Base-by-base conservation (phyloP, 2,797 vertebrate genomes). In the Alauda arvensis region DNA sequence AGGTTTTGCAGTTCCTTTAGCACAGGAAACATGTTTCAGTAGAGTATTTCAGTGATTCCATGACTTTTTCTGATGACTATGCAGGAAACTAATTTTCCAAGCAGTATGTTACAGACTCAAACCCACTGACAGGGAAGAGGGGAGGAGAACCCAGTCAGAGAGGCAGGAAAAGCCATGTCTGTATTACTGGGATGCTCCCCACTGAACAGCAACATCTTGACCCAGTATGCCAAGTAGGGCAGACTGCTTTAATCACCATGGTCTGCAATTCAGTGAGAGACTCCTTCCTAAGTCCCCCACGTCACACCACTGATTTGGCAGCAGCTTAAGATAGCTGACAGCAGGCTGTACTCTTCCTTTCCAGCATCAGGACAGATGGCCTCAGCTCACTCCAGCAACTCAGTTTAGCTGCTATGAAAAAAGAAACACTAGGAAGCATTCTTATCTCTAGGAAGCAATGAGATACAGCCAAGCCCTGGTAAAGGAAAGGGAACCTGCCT, bases 281-380 rank as follows among this genome's bases (percentile, higher is more conserved):
- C 81, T 94, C 81, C 82, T 83, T 77, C 29, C 55, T 60, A 85
- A 88, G 82, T 34, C 89, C 62, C 77, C 48, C 55, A 39, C 10
- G 18, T 92, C 91, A 92, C 92, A 72, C 55, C 39, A 61, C 29
- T 72, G 78, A 93, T 91, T 63, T 77, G 84, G 79, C 77, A 87
- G 77, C 2, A 2, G 86, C 91, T 89, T 93, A 85, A 83, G 90
- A 87, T 12, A 88, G 78, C 81, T 87, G 84, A 83, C 84, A 90
- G 86, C 76, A 93, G 86, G 86, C 91, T 77, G 59, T 55, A 77
- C 81, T 92, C 74, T 83, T 92, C 86, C 72, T 83, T 91, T 83
- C 69, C 84, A 80, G 69, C 70, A 77, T 46, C 67, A 72, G 86
- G 85, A 80, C 92, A 94, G 84, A 94, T 92, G 90, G 93, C 77